Evolutionary conservation across 1,140 invertebrate genomes (phyloP), one percentile per base, ranked within the genome.

Genomic region (Anastrepha ludens): DNA sequence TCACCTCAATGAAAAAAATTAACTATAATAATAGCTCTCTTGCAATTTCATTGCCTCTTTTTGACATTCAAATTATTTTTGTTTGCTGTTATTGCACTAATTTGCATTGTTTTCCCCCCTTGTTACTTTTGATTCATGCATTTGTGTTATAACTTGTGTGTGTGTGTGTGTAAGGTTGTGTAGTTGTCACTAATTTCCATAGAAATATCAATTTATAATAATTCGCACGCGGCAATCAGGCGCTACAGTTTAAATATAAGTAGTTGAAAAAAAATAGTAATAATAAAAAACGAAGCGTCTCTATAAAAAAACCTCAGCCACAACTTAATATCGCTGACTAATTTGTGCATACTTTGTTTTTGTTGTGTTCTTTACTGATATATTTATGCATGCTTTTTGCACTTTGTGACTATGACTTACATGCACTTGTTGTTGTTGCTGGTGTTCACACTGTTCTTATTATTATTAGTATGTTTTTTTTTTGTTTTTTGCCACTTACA

Each of bases 311-410:
- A 5, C 60, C 9, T 41, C 47, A 9, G n/a, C 74, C 29, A 11
- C 74, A 81, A 81, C 74, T 29, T 50, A 29, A 58, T 50, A 81
- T 55, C 17, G 74, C 74, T 81, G 74, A 81, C 47, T 81, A 81
- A 81, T 81, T 17, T 67, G 29, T 70, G 29, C 39, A 5, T 55
- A 9, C 39, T 62, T 78, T 55, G 6, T 78, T 50, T 55, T 50
- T 78, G 2, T 74, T 7, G 29, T 67, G 60, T n/a, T 74, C 39
- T 74, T 47, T 3, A 47, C n/a, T 74, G 67, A 29, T 67, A 67
- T 67, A 67, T 67, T 67, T 67, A 67, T 67, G 41, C 67, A 74
- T 74, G 67, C n/a, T 74, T 74, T 47, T 29, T 47, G 70, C 17
- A 50, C 41, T 74, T 74, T 47, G 60, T 5, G 4, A 17, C 50